phyloP scores from a whole-genome alignment of 37 sponge, comb jelly and placozoan genomes.

The Tethya wilhelma region DNA sequence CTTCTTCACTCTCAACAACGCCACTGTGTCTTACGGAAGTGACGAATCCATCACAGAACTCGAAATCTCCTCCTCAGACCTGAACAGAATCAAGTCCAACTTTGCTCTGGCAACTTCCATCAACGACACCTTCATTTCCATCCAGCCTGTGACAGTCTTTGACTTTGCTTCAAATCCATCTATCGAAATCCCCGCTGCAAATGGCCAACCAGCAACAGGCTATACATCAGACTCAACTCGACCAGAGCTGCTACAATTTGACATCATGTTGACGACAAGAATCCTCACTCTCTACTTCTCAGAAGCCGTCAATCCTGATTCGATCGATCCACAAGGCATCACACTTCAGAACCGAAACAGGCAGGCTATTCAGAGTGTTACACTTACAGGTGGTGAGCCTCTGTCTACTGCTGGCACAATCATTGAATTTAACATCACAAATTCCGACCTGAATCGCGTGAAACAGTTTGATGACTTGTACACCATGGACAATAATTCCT shows the following conservation, averaged over 20 bases:
- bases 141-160: slow-evolving; percentile 34
- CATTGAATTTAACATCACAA: slow-evolving; percentile 53
- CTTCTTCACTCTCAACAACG: slow-evolving; percentile 51
- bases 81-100: slow-evolving; percentile 72
- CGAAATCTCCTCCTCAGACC: slow-evolving; percentile 45
- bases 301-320: slow-evolving; percentile 70
- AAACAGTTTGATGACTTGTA: slow-evolving; percentile 74
- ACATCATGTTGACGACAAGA: slow-evolving; percentile 74
- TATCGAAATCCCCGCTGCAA: not conserved
- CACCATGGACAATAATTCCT: slow-evolving; percentile 53
- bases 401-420: slow-evolving; percentile 42
- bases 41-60: slow-evolving; percentile 35
- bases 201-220: slow-evolving; percentile 25
- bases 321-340: slow-evolving; percentile 67
- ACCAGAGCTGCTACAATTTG: slow-evolving; percentile 70
- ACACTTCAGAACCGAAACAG: slow-evolving; percentile 76
- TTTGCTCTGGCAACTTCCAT: slow-evolving; percentile 51
- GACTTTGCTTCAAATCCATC: slow-evolving; percentile 89
- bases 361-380: slow-evolving; percentile 31
- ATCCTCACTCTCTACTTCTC: slow-evolving; percentile 68
- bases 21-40: slow-evolving; percentile 47
- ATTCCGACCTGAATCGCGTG: slow-evolving; percentile 73
- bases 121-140: slow-evolving; percentile 69
- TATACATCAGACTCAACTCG: slow-evolving; percentile 57
- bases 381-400: slow-evolving; percentile 67